phyloP scores from a whole-genome alignment of 2,888 invertebrate species.

The Philopedon plagiatum region DNA sequence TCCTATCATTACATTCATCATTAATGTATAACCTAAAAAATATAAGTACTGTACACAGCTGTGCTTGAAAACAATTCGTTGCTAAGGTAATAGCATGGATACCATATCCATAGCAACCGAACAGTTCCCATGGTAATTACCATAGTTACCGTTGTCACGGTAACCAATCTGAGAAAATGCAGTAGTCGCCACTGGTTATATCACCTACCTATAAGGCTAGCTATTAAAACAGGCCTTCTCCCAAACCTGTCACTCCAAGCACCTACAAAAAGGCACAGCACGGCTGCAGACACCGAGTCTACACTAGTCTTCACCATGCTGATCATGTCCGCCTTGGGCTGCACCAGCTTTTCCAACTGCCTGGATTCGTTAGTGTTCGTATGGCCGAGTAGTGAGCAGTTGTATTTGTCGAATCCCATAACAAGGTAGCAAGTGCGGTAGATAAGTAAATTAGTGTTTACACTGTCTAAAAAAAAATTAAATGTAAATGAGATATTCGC shows the following conservation, averaged over 20 bases:
- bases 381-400: conserved; percentile 75
- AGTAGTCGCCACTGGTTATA: not conserved
- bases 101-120: no score
- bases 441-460: conserved; percentile 78
- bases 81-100: no score
- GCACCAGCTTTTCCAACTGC: conserved; percentile 72
- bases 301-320: conserved; percentile 75
- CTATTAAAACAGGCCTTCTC: conserved; percentile 78
- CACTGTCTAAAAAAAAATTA: conserved; percentile 68
- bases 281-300: conserved; percentile 77
- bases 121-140: no score
- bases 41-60: no score
- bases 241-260: conserved; percentile 89
- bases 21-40: conserved; percentile 30
- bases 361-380: conserved; percentile 71
- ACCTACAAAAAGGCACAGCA: conserved; percentile 81
- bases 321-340: conserved; percentile 77
- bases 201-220: conserved; percentile 69
- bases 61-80: no score
- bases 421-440: conserved; percentile 79
- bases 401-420: conserved; percentile 72
- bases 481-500: not conserved
- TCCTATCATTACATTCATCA: conserved; percentile 38
- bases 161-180: no score
- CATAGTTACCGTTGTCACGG: no score